Conservation (phyloP, 1,140 invertebrate species). For the Araneus ventricosus region DNA sequence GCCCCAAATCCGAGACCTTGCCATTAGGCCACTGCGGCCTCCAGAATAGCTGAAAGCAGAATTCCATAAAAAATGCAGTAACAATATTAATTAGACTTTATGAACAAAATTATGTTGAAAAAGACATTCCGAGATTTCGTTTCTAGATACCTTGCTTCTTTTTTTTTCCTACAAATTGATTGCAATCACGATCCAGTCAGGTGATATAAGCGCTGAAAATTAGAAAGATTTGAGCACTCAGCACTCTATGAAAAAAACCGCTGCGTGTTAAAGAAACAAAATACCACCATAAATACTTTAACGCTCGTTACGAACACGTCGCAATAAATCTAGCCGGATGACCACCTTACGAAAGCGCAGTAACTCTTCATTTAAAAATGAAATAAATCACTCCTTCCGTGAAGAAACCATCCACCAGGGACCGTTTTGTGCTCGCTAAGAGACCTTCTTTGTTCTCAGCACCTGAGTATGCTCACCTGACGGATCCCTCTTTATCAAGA, state of each 20-base stretch:
- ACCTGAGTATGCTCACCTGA: conserved; percentile 2
- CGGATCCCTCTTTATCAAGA: not conserved
- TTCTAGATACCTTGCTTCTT: no score
- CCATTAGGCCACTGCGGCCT: no score
- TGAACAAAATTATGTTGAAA: no score
- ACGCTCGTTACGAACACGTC: not conserved
- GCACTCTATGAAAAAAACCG: not conserved
- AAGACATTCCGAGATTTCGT: no score
- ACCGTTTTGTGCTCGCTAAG: not conserved
- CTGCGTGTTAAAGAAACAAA: not conserved
- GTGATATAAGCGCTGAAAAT: no score
- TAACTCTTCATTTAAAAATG: conserved; percentile 25
- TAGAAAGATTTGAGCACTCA: not conserved
- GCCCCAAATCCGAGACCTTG: no score
- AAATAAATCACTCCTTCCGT: not conserved
- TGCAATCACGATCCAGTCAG: no score
- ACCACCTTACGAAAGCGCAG: not conserved
- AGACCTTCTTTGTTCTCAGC: conserved; percentile 1
- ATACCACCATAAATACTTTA: not conserved
- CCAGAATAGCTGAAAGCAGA: no score
- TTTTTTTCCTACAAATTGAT: no score
- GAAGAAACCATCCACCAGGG: not conserved
- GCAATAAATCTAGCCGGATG: not conserved
- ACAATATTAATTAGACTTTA: no score
- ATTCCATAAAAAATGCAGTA: no score